Conservation (phyloP, 2,888 invertebrate species). For the Diaprepes abbreviatus region DNA sequence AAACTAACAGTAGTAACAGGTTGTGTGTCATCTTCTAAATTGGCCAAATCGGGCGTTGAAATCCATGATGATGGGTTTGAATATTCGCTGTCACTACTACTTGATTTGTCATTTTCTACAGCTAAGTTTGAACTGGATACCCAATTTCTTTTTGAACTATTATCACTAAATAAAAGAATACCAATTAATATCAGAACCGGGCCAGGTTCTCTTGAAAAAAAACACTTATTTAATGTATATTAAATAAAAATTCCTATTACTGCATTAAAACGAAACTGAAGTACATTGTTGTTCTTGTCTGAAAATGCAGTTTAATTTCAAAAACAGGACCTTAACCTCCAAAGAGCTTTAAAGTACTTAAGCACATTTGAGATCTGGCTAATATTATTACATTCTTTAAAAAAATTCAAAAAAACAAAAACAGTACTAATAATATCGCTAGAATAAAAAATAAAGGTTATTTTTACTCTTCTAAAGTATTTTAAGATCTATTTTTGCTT, state of each 20-base stretch:
- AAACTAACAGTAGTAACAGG: slow-evolving; percentile 78
- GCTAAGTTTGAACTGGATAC: slow-evolving; percentile 82
- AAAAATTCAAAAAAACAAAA: background rate
- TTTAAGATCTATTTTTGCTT: slow-evolving; percentile 3
- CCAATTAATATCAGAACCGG: too few relatives aligned
- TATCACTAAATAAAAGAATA: slow-evolving; percentile 51
- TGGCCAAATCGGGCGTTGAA: slow-evolving; percentile 85
- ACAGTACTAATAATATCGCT: background rate
- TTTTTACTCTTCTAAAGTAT: background rate
- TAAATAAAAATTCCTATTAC: too few relatives aligned
- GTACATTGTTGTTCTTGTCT: too few relatives aligned
- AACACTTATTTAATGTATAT: too few relatives aligned
- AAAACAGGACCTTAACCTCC: too few relatives aligned
- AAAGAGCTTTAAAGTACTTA: too few relatives aligned
- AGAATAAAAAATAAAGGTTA: background rate
- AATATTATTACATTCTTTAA: background rate
- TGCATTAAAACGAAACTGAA: too few relatives aligned
- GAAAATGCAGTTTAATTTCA: too few relatives aligned
- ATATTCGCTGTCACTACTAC: slow-evolving; percentile 54
- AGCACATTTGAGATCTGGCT: too few relatives aligned
- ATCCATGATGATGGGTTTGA: slow-evolving; percentile 78
- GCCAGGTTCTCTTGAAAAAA: too few relatives aligned
- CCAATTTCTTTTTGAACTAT: slow-evolving; percentile 73
- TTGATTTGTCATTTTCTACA: slow-evolving; percentile 55
- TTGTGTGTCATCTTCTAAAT: slow-evolving; percentile 73